A percentile compares a stretch with the other conserved stretches of the same genome.
phyloP scores from a whole-genome alignment of 1,140 invertebrate species.

The Varroa destructor region DNA sequence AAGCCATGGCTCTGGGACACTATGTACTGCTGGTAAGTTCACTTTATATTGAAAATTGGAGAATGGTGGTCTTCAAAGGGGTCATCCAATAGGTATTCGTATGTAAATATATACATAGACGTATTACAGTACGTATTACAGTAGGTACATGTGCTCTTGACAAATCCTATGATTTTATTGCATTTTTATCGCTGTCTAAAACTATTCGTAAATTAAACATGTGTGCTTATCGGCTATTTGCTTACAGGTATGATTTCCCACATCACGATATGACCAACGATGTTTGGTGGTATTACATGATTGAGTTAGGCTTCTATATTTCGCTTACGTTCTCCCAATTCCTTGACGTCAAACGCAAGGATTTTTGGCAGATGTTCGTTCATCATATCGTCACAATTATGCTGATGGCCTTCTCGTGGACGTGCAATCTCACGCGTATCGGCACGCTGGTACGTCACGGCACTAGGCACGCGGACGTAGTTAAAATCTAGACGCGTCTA shows the following conservation, averaged over 20 bases:
- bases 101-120: too few relatives aligned
- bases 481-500: too few relatives aligned
- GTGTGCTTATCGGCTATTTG: conserved; percentile 39
- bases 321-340: conserved; percentile 81
- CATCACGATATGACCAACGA: conserved; percentile 37
- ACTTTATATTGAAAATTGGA: conserved; percentile 40
- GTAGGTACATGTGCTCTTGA: background rate
- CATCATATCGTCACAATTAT: conserved; percentile 85
- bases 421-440: conserved; percentile 79
- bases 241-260: conserved; percentile 40
- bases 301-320: conserved; percentile 89
- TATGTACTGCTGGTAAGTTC: conserved; percentile 71
- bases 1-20: conserved; percentile 91
- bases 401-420: conserved; percentile 80
- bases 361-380: conserved; percentile 96
- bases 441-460: conserved; percentile 58
- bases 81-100: too few relatives aligned
- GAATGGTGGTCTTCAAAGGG: too few relatives aligned
- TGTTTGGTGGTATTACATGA: conserved; percentile 86
- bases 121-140: conserved; percentile 40
- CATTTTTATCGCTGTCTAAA: conserved; percentile 41
- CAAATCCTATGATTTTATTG: background rate
- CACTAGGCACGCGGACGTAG: too few relatives aligned
- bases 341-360: conserved; percentile 67
- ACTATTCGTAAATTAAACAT: conserved; percentile 23